Percentiles rank a stretch among this genome's conserved stretches.
These are phyloP conservation scores for Drosophila pruinosa DNA, from an alignment of 1,140 invertebrate species.

Conservation along the genomic window DNA sequence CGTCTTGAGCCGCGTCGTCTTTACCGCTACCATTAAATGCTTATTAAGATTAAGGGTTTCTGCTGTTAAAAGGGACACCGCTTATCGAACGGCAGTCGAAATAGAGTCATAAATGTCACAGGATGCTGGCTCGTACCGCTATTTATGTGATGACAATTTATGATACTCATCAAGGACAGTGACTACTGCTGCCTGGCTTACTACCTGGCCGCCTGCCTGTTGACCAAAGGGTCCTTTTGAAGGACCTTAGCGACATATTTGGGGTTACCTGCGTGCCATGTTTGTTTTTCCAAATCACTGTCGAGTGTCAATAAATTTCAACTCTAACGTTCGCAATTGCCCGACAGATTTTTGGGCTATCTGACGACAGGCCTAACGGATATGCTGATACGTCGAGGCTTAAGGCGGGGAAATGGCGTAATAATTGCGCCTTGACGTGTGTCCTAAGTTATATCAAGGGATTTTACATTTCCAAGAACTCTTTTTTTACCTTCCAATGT, in stretches of 20 bases:
- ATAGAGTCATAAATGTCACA: constrained; percentile 77
- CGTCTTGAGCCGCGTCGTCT: background rate
- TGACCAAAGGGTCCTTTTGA: constrained; percentile 3
- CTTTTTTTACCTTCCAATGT: background rate
- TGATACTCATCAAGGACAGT: constrained; percentile 58
- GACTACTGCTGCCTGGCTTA: background rate
- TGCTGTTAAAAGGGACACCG: constrained; percentile 45
- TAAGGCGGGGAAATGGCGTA: background rate
- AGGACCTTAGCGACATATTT: constrained; percentile 2
- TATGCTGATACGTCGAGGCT: constrained; percentile 25
- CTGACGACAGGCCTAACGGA: constrained; percentile 33
- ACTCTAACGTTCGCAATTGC: constrained; percentile 61
- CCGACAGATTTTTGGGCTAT: constrained; percentile 58
- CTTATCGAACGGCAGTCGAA: constrained; percentile 54
- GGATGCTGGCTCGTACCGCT: constrained; percentile 33
- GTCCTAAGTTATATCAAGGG: constrained; percentile 53
- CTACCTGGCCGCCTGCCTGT: constrained; percentile 29
- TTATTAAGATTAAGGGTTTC: constrained; percentile 63
- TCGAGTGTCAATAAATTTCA: constrained; percentile 77
- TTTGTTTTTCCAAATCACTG: constrained; percentile 46
- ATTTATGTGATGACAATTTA: constrained; percentile 81
- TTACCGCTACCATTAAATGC: constrained; percentile 77
- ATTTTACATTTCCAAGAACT: constrained; percentile 15
- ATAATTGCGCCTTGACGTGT: constrained; percentile 29
- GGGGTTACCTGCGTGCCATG: constrained; percentile 24